Base-by-base conservation (phyloP, 2,797 vertebrate species). In the Zenarchopterus dispar region DNA sequence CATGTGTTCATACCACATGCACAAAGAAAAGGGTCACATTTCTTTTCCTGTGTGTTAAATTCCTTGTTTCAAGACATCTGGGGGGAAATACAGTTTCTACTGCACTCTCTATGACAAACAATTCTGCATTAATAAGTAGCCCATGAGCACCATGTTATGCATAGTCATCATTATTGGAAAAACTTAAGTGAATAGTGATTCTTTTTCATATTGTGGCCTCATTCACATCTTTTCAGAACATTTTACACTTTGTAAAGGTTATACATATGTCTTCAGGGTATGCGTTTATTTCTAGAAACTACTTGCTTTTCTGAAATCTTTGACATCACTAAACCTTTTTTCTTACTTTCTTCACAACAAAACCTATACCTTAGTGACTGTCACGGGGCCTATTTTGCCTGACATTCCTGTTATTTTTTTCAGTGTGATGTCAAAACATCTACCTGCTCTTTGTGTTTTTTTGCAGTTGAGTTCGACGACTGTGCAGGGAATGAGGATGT, bases 381-480 rank as follows among this genome's bases (percentile, higher is more conserved):
- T 57, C 46, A 2, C 22, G 10, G 5, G 10, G n/a, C 23, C 1
- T 7, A 41, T 57, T 59, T 47, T 49, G 62, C 24, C 54, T 56
- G 41, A 63, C 26, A 33, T 54, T 41, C 44, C 39, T 47, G 18
- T 51, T 54, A 21, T 52, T 71, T 51, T 56, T 15, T 60, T 52
- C 0, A 0, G 9, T 55, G 15, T 28, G 2, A 46, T 31, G 36
- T 22, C 21, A 0, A 73, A 71, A 77, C 47, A 33, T 28, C 19
- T 6, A 2, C 18, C 23, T 43, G 3, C 36, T 69, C 19, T 63
- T 5, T 84, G 21, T 70, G 45, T 58, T 59, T 60, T n/a, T 67
- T 81, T 86, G 1, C 90, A 99, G 97, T 99, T 80, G 86, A 90
- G 81, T 99, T 99, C 74, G 94, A 95, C 28, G 97, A 99, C 91